A percentile compares a stretch with the other conserved stretches of the same genome.
Conservation (phyloP, 2,797 vertebrate genomes). For the Cynopterus sphinx region DNA sequence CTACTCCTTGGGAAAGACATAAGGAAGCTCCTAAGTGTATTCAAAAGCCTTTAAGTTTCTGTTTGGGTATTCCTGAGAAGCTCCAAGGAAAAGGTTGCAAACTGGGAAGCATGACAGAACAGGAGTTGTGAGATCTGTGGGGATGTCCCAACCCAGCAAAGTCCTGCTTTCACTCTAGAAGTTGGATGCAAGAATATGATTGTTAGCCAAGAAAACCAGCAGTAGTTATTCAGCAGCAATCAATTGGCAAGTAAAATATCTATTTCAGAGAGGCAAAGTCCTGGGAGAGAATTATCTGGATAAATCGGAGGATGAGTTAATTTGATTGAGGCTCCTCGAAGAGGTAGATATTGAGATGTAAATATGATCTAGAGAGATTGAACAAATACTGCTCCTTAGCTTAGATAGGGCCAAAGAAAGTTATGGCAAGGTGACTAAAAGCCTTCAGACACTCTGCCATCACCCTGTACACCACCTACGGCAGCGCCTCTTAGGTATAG, state of each 20-base stretch:
- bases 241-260: not conserved
- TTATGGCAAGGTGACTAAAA: not conserved
- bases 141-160: not conserved
- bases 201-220: constrained; percentile 38
- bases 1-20: not conserved
- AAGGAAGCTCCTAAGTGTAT: not conserved
- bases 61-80: not conserved
- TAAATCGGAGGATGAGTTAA: not conserved
- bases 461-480: not conserved
- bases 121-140: not conserved
- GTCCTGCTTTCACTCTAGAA: not conserved
- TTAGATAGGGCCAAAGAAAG: not conserved
- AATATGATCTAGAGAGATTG: not conserved
- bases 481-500: not conserved
- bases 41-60: not conserved
- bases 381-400: not conserved
- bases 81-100: not conserved
- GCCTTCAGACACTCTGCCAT: not conserved
- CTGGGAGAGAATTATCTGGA: not conserved
- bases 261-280: not conserved
- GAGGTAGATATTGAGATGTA: not conserved
- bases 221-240: not conserved
- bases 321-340: not conserved
- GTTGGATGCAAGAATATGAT: not conserved
- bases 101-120: not conserved